Base-by-base conservation (phyloP, 2,797 vertebrate genomes). In the Oreonectes daqikongensis region DNA sequence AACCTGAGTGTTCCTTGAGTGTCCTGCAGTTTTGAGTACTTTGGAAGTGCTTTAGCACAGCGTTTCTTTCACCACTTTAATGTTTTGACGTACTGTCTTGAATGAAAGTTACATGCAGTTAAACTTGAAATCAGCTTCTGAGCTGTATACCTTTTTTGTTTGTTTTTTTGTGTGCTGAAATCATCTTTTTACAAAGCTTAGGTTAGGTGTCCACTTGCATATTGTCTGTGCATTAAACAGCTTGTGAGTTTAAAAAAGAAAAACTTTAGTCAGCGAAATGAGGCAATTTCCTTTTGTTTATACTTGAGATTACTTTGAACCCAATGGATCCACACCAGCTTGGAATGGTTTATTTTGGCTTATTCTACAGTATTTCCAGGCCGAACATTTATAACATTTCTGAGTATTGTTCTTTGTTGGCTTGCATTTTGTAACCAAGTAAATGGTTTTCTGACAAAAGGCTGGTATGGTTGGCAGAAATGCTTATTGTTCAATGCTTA, bases 221-320 rank as follows among this genome's bases (percentile, higher is more conserved):
- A 32, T 12, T 50, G 11, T 61, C 28, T 74, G 22, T 53, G 10
- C 15, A 74, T 64, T 10, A 35, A 65, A 52, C 17, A 65, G 22
- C 11, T 53, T 74, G 32, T 14, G 63, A 9, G 15, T 72, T 50
- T 63, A 64, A 73, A 73, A 73, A 44, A 72, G 4, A 61, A 48
- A 52, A 2, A 35, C 35, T 9, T 1, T 53, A 3, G 8, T 70
- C 17, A 53, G 42, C 22, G 3, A 35, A 48, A 55, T 59, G 12
- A 26, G 24, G 61, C 64, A 46, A 57, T 42, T 59, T 44, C 14
- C 15, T 60, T 60, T 28, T 61, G 17, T n/a, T 52, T 63, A 38
- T 28, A 44, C 5, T 22, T 60, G 26, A 3, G 15, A 26, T 57
- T 14, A 44, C 20, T 46, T 3, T 75, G n/a, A 75, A 55, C n/a